These are phyloP conservation scores for Artemia sinica DNA, from an alignment of 2,888 invertebrate genomes.

Conservation along the genomic window DNA sequence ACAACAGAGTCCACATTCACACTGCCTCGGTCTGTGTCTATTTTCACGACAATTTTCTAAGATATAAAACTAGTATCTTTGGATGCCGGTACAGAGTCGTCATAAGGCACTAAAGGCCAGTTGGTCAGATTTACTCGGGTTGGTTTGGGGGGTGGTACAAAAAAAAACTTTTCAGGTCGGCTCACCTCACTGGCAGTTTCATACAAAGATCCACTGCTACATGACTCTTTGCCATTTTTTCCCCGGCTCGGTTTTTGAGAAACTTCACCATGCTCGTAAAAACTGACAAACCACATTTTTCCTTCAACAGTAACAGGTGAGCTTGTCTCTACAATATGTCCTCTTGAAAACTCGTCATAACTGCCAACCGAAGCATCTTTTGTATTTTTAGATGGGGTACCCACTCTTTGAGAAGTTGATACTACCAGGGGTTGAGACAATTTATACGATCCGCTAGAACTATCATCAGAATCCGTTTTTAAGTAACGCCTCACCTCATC, in stretches of 20 bases:
- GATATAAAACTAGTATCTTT: neutral
- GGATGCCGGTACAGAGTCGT: neutral
- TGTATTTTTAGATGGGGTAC: neutral
- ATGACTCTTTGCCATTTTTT: neutral
- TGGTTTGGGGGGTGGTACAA: neutral
- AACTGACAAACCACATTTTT: neutral
- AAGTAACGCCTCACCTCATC: neutral
- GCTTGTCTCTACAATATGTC: neutral
- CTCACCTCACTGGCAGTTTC: neutral
- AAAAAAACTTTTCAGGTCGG: neutral
- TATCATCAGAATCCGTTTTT: neutral
- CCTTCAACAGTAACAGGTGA: neutral
- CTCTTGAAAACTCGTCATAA: neutral
- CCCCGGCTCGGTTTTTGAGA: neutral
- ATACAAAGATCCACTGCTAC: neutral
- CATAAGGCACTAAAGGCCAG: neutral
- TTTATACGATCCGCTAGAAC: neutral
- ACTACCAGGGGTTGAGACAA: neutral
- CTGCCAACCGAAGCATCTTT: constrained; percentile 1
- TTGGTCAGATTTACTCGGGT: neutral
- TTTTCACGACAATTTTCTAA: neutral
- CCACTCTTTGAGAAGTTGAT: neutral
- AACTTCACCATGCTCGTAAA: neutral
- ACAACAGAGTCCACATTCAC: neutral
- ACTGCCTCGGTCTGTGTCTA: neutral